phyloP scores from a whole-genome alignment of 2,113 vertebrate genomes.

The Pterophyllum scalare region DNA sequence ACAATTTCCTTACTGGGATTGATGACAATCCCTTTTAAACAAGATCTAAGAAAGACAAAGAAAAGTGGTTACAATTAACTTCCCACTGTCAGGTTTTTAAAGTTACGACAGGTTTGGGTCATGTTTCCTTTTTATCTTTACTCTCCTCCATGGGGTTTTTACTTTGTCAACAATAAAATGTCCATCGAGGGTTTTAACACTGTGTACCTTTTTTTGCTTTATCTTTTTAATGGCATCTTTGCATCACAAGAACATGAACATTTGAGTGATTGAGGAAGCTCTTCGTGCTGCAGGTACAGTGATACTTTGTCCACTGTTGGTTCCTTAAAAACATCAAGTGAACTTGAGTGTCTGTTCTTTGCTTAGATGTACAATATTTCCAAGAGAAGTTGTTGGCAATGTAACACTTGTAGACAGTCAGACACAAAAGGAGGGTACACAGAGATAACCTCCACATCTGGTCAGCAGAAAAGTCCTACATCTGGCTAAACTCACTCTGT shows the following conservation, averaged over 20 bases:
- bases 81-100: not conserved
- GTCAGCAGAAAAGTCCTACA: constrained; percentile 38
- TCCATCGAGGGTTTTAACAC: not conserved
- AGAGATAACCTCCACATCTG: constrained; percentile 49
- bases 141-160: not conserved
- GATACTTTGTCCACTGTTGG: too few species aligned
- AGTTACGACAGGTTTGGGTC: not conserved
- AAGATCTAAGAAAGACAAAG: not conserved
- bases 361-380: not conserved
- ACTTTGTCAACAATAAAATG: not conserved
- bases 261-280: not conserved
- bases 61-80: constrained; percentile 1
- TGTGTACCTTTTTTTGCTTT: not conserved
- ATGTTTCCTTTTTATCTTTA: not conserved
- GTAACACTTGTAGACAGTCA: not conserved
- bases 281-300: not conserved
- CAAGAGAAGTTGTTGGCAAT: not conserved
- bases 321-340: not conserved
- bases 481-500: constrained; percentile 30
- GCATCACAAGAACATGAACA: fast-evolving
- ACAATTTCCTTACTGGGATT: not conserved
- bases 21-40: not conserved
- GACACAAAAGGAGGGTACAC: not conserved
- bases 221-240: not conserved
- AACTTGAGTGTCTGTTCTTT: not conserved